Evolutionary conservation across 1,140 invertebrate species (phyloP).

Genomic region (Palaemon carinicauda): DNA sequence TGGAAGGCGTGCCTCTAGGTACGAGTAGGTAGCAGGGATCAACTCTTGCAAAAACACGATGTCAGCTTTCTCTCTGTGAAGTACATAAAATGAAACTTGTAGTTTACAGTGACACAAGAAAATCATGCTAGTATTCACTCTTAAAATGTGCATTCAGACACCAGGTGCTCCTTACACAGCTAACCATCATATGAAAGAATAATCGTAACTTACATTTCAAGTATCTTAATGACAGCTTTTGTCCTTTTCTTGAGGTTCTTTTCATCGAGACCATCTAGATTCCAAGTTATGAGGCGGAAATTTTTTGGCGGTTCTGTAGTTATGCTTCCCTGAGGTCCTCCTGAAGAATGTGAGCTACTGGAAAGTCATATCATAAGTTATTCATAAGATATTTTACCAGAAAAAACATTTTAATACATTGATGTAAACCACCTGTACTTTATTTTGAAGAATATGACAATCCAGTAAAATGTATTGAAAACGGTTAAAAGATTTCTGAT

Average conservation of each 20-base stretch:
- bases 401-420: too few relatives aligned
- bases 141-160: too few relatives aligned
- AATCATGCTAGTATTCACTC: too few relatives aligned
- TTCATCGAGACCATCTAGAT: slow-evolving; percentile 73
- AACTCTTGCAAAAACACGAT: slow-evolving; percentile 75
- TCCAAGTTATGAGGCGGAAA: slow-evolving; percentile 70
- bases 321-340: background rate
- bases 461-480: too few relatives aligned
- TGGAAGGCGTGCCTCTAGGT: slow-evolving; percentile 63
- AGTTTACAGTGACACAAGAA: too few relatives aligned
- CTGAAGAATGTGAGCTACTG: slow-evolving; percentile 10
- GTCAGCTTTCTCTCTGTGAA: slow-evolving; percentile 69
- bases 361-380: background rate
- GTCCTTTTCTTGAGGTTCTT: slow-evolving; percentile 68
- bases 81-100: background rate
- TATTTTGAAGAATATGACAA: too few relatives aligned
- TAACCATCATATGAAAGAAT: too few relatives aligned
- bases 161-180: too few relatives aligned
- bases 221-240: slow-evolving; percentile 67
- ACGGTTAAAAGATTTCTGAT: too few relatives aligned
- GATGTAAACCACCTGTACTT: too few relatives aligned
- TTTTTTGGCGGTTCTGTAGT: slow-evolving; percentile 63
- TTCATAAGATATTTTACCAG: background rate
- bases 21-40: slow-evolving; percentile 65
- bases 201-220: slow-evolving; percentile 69